Percentiles rank a stretch among this genome's conserved stretches.
phyloP scores from a whole-genome alignment of 2,113 vertebrate genomes.

The Chionodraco myersi region DNA sequence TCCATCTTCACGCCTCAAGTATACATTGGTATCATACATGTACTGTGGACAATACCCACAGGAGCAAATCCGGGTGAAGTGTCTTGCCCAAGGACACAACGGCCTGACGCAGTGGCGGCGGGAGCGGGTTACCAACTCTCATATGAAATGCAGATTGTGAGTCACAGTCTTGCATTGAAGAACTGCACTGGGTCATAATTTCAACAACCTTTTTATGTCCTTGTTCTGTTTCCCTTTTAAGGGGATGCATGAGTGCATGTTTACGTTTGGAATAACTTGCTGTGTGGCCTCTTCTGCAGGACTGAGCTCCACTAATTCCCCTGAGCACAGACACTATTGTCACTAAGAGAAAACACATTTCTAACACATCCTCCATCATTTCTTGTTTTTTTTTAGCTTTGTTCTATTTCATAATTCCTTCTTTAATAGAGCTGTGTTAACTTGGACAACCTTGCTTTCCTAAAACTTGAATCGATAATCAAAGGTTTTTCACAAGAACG shows the following conservation, averaged over 20 bases:
- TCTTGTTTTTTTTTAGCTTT: neutral
- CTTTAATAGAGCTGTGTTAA: conserved; percentile 17
- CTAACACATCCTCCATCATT: neutral
- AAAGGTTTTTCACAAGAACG: conserved; percentile 1
- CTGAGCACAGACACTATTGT: conserved; percentile 8
- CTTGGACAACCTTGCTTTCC: conserved; percentile 10
- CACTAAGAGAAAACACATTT: neutral
- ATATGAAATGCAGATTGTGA: neutral
- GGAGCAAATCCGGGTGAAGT: too few relatives aligned
- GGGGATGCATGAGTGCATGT: conserved; percentile 50
- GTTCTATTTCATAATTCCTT: conserved; percentile 23
- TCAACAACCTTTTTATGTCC: conserved; percentile 32
- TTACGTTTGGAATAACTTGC: conserved; percentile 54
- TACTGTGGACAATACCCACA: too few relatives aligned
- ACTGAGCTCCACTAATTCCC: conserved; percentile 17
- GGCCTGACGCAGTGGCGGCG: too few relatives aligned
- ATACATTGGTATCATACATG: too few relatives aligned
- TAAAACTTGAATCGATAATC: conserved; percentile 26
- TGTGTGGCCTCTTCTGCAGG: conserved; percentile 27
- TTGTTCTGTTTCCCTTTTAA: conserved; percentile 56
- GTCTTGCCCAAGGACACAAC: too few relatives aligned
- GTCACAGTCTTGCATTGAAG: conserved; percentile 14
- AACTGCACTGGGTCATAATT: conserved; percentile 5
- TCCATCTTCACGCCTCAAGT: too few relatives aligned
- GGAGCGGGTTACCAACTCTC: too few relatives aligned